Percentiles rank a stretch among this genome's conserved stretches.
Conservation (phyloP, 2,797 vertebrate species). For the Eidolon dupreanum region DNA sequence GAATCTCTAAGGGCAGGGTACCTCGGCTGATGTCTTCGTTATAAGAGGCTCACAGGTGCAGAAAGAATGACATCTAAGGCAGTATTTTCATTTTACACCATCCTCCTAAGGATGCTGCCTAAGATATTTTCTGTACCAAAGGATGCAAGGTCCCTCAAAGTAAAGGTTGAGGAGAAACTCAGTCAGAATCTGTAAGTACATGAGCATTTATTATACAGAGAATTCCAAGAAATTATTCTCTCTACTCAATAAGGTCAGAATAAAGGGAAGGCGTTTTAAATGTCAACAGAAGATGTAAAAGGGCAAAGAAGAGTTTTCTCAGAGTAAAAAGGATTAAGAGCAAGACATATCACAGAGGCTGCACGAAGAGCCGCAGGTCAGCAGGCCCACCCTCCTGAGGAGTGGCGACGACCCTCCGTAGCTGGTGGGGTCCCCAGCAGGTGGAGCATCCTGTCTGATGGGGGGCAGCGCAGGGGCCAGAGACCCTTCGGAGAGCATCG, state of each 20-base stretch:
- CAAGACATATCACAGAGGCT: not conserved
- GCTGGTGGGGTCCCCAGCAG: not conserved
- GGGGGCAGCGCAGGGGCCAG: not conserved
- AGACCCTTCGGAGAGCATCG: not conserved
- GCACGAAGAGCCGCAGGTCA: rapidly evolving
- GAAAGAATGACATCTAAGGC: not conserved
- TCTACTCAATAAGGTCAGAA: constrained; percentile 64
- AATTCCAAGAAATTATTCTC: constrained; percentile 60
- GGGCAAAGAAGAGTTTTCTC: constrained; percentile 59
- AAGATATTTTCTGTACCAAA: not conserved
- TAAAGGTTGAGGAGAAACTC: constrained; percentile 59
- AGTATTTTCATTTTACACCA: not conserved
- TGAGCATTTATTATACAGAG: constrained; percentile 34
- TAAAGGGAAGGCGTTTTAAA: constrained; percentile 63
- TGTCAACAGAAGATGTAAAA: constrained; percentile 62
- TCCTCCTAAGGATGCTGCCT: not conserved
- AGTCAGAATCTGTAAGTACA: constrained; percentile 55
- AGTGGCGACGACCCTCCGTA: no score
- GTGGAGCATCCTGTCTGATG: rapidly evolving
- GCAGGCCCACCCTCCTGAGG: not conserved
- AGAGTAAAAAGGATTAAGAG: constrained; percentile 39
- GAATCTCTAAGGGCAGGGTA: not conserved
- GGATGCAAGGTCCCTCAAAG: constrained; percentile 12
- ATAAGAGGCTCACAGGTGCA: not conserved
- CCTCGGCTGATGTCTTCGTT: not conserved